Conservation (phyloP, 2,797 vertebrate genomes). For the Limnodromus scolopaceus region DNA sequence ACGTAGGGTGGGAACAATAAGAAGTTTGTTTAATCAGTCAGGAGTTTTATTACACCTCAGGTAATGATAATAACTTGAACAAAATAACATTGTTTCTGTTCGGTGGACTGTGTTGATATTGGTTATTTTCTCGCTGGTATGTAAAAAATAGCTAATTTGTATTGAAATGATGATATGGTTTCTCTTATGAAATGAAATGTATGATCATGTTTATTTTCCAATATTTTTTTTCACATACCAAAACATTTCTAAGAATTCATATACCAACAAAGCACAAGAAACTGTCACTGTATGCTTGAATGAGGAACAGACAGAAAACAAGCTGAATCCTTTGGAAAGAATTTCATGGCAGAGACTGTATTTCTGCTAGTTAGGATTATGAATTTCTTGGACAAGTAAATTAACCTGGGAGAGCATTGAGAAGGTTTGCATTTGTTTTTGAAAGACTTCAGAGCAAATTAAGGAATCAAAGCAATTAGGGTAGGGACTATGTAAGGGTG, state of each 20-base stretch:
- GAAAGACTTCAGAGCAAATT: neutral
- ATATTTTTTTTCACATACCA: fast-evolving
- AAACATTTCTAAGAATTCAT: neutral
- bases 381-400: neutral
- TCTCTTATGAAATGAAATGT: neutral
- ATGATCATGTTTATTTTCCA: neutral
- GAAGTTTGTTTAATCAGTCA: neutral
- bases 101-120: neutral
- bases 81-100: neutral
- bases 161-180: neutral
- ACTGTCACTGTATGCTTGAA: neutral
- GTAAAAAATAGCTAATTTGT: neutral
- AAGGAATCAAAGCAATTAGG: neutral
- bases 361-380: neutral
- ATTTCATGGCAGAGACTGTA: neutral
- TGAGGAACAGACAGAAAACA: neutral
- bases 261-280: neutral
- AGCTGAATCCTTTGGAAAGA: neutral
- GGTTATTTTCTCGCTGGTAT: neutral
- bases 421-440: neutral
- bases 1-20: neutral
- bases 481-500: neutral
- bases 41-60: neutral
- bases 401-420: neutral
- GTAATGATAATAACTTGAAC: neutral